A percentile compares a stretch with the other conserved stretches of the same genome.
phyloP scores from a whole-genome alignment of 2,113 vertebrate species.

The Amphiprion percula region DNA sequence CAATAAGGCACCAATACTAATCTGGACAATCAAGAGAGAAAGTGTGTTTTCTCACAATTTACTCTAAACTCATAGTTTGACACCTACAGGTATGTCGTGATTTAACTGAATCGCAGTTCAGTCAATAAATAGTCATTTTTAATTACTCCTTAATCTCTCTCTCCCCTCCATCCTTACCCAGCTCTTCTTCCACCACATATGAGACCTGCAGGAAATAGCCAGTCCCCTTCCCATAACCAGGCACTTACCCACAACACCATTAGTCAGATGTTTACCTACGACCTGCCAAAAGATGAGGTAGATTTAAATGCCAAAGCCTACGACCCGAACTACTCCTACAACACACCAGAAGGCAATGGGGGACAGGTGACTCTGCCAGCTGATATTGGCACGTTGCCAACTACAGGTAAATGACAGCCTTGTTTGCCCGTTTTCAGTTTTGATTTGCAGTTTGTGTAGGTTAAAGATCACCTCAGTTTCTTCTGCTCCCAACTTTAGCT shows the following conservation, averaged over 20 bases:
- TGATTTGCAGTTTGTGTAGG: not conserved
- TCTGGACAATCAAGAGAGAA: no score
- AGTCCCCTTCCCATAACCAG: not conserved
- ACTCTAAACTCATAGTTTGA: no score
- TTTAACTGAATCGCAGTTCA: no score
- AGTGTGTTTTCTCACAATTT: no score
- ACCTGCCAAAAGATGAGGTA: conserved; percentile 32
- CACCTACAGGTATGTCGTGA: no score
- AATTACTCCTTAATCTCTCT: conserved; percentile 7
- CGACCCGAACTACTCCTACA: conserved; percentile 50
- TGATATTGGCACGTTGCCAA: not conserved
- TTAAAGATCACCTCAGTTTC: not conserved
- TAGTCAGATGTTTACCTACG: conserved; percentile 28
- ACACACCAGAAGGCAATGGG: conserved; percentile 42
- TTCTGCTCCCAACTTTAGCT: conserved; percentile 25
- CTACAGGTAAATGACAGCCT: conserved; percentile 43
- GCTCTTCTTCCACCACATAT: conserved; percentile 76
- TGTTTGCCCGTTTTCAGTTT: not conserved
- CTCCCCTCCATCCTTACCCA: conserved; percentile 14
- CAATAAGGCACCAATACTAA: no score
- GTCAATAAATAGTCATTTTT: not conserved
- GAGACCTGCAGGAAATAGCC: conserved; percentile 41
- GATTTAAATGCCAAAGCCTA: conserved; percentile 17
- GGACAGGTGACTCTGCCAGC: conserved; percentile 20
- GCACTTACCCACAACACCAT: not conserved